A percentile compares a stretch with the other conserved stretches of the same genome.
Evolutionary conservation across 1,140 invertebrate genomes (phyloP).

Genomic region (Neodiprion virginianus): DNA sequence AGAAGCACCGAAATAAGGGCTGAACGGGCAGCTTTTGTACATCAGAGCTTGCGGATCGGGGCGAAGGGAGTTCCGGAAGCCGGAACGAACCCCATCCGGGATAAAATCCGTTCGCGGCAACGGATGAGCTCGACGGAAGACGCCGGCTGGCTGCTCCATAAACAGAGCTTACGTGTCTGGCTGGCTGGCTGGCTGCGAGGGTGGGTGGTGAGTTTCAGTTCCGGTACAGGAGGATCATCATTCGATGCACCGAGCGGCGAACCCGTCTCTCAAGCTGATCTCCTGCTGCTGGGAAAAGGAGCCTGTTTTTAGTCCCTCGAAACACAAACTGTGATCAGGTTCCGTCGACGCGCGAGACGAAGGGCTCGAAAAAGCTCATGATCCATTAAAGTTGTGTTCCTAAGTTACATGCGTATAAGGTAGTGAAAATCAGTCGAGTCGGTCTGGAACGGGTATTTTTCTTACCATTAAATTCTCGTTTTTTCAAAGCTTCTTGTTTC

Average conservation of each 20-base stretch:
- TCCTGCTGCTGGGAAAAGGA: not conserved
- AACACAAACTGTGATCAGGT: no score
- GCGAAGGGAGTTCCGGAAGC: slow-evolving; percentile 19
- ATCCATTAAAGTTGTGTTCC: no score
- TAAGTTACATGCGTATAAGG: no score
- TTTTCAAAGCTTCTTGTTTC: no score
- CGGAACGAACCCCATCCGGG: slow-evolving; percentile 39
- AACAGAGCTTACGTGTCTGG: slow-evolving; percentile 43
- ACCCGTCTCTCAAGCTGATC: not conserved
- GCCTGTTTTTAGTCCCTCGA: no score
- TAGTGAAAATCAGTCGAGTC: no score
- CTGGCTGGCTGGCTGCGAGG: slow-evolving; percentile 26
- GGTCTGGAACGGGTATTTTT: no score
- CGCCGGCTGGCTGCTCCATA: slow-evolving; percentile 51
- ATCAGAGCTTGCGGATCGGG: slow-evolving; percentile 32
- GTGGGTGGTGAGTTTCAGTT: not conserved
- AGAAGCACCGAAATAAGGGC: not conserved
- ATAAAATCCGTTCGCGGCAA: slow-evolving; percentile 50
- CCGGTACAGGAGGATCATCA: slow-evolving; percentile 18
- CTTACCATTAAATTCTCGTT: no score
- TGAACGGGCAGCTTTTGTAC: slow-evolving; percentile 43
- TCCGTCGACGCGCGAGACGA: no score
- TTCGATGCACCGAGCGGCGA: slow-evolving; percentile 23
- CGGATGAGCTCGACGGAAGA: slow-evolving; percentile 48
- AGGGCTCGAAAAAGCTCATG: no score